Evolutionary conservation across 2,888 invertebrate genomes (phyloP), one percentile per base, ranked within the genome.

Genomic region (Orthosia incerta): DNA sequence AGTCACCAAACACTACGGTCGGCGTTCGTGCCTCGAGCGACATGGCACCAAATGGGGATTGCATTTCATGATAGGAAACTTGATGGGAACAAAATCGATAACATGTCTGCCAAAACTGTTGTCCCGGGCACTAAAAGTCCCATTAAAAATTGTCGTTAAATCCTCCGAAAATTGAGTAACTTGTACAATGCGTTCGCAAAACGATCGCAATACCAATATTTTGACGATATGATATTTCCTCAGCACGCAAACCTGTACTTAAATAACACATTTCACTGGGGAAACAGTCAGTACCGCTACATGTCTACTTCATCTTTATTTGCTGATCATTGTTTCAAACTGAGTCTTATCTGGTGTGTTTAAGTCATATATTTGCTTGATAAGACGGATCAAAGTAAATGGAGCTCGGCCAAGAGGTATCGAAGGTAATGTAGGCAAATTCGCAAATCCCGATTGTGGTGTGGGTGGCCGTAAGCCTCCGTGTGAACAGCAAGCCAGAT

Each of bases 1-100:
- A 92, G 84, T 93, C 93, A 92, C 87, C 87, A 76, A 79, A 78
- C 71, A 82, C 72, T 75, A 81, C 75, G 78, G 83, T 84, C 78
- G 71, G 73, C 78, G 82, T 87, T 83, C 87, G 93, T 94, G 91
- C 93, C 93, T 88, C 89, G 89, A 86, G 89, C 93, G 89, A 89
- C 91, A 85, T 91, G 93, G 91, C 89, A 93, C 93, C 90, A 88
- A 86, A 82, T 84, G 88, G 86, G 89, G 86, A 91, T 89, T 93
- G 91, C 93, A 93, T 93, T 92, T 90, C 90, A 89, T 83, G 89
- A 88, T 87, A 86, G 86, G 82, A 86, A 87, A 87, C 83, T 82
- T 83, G 85, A 80, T 84, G 74, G 87, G 83, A 89, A 87, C 78
- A 84, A 87, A 88, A 89, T 87, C 90, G 77, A 90, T 89, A 81